Conservation (phyloP, 2,888 invertebrate species). For the Harpagoxenus sublaevis region DNA sequence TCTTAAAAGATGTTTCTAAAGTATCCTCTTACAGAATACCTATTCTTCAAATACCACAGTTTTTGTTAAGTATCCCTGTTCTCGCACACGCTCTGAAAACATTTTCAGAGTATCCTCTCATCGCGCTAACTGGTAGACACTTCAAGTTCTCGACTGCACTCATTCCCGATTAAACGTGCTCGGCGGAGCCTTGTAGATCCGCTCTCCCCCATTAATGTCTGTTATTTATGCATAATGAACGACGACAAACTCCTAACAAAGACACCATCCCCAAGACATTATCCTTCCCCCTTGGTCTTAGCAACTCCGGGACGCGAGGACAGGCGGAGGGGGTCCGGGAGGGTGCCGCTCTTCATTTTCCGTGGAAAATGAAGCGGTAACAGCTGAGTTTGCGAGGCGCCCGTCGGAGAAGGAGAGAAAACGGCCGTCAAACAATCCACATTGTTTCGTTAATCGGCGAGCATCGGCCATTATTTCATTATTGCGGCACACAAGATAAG, state of each 20-base stretch:
- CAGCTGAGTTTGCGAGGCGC: constrained; percentile 6
- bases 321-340: not conserved
- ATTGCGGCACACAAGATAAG: constrained; percentile 49
- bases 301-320: not conserved
- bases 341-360: constrained; percentile 38
- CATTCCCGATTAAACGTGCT: constrained; percentile 49
- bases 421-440: constrained; percentile 35
- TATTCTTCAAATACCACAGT: not conserved
- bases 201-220: constrained; percentile 42
- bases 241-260: constrained; percentile 51
- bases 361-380: constrained; percentile 55
- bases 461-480: constrained; percentile 61
- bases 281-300: constrained; percentile 21
- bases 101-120: constrained; percentile 34
- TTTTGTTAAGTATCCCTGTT: not conserved
- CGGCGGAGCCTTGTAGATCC: constrained; percentile 7
- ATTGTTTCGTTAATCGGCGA: constrained; percentile 61
- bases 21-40: not conserved
- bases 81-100: not conserved
- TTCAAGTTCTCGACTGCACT: constrained; percentile 45
- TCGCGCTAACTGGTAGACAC: constrained; percentile 40
- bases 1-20: not conserved
- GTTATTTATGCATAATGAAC: constrained; percentile 55
- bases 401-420: constrained; percentile 2
- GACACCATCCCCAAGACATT: constrained; percentile 37